Percentiles rank a stretch among this genome's conserved stretches.
phyloP scores from a whole-genome alignment of 2,113 vertebrate species.

The Indicator maculatus region DNA sequence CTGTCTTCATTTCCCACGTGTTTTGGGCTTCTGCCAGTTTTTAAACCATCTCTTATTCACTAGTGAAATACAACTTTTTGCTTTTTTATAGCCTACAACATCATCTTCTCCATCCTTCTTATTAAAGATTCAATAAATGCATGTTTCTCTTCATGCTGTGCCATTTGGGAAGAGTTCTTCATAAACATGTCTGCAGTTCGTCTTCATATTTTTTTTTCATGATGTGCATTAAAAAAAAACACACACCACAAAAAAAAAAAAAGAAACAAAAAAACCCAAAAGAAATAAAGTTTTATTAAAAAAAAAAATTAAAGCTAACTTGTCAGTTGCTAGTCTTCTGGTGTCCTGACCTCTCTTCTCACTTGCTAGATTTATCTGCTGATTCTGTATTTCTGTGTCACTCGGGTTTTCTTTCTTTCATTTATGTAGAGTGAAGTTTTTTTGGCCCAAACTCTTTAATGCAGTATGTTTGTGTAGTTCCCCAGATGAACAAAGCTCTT shows the following conservation, averaged over 20 bases:
- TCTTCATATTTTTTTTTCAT: neutral
- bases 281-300: neutral
- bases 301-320: neutral
- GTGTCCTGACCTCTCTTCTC: neutral
- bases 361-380: neutral
- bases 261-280: neutral
- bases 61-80: neutral
- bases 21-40: neutral
- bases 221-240: neutral
- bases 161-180: neutral
- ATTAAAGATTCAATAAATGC: neutral
- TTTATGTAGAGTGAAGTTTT: neutral
- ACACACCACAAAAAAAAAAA: neutral
- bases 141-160: neutral
- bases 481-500: too few relatives aligned
- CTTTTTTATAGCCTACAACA: neutral
- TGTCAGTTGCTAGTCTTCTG: neutral
- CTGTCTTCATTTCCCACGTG: neutral
- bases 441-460: neutral
- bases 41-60: neutral
- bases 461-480: too few relatives aligned
- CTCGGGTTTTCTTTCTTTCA: fast-evolving
- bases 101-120: neutral
- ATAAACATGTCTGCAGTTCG: neutral
- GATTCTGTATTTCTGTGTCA: neutral